Evolutionary conservation across 2,888 invertebrate species (phyloP).

Genomic region (Bibio marci): DNA sequence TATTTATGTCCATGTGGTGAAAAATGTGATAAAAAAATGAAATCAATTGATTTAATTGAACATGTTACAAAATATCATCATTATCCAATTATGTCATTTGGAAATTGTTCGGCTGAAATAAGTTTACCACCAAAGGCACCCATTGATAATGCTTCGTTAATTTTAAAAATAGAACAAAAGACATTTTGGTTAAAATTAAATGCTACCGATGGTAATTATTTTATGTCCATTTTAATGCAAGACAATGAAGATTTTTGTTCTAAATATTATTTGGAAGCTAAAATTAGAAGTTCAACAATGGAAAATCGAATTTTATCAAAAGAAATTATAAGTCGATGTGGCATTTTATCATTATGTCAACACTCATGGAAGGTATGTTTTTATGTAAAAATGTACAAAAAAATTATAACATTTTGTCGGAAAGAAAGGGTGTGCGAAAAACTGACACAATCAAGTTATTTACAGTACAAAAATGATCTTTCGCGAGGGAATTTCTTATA

Average conservation of each 20-base stretch:
- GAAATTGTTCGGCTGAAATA: conserved; percentile 14
- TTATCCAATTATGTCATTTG: conserved; percentile 15
- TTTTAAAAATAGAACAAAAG: conserved; percentile 14
- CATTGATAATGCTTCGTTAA: conserved; percentile 15
- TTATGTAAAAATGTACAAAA: too few species aligned
- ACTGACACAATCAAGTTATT: too few species aligned
- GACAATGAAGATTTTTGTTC: conserved; percentile 17
- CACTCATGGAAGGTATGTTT: background rate
- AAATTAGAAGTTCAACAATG: conserved; percentile 15
- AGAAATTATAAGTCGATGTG: background rate
- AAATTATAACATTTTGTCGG: too few species aligned
- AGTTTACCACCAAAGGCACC: conserved; percentile 16
- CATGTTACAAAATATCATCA: conserved; percentile 16
- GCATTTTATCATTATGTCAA: too few species aligned
- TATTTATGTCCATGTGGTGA: conserved; percentile 11
- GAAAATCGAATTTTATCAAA: conserved; percentile 4
- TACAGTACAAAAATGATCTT: too few species aligned
- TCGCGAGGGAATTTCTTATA: too few species aligned
- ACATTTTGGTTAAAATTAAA: conserved; percentile 16
- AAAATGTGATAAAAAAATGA: conserved; percentile 10
- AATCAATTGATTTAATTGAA: conserved; percentile 13
- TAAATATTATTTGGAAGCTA: conserved; percentile 20
- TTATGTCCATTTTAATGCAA: conserved; percentile 16
- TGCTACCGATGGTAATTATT: conserved; percentile 13
- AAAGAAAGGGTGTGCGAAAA: too few species aligned